These are phyloP conservation scores for Alectura lathami DNA, from an alignment of 2,113 vertebrate species.

Conservation along the genomic window DNA sequence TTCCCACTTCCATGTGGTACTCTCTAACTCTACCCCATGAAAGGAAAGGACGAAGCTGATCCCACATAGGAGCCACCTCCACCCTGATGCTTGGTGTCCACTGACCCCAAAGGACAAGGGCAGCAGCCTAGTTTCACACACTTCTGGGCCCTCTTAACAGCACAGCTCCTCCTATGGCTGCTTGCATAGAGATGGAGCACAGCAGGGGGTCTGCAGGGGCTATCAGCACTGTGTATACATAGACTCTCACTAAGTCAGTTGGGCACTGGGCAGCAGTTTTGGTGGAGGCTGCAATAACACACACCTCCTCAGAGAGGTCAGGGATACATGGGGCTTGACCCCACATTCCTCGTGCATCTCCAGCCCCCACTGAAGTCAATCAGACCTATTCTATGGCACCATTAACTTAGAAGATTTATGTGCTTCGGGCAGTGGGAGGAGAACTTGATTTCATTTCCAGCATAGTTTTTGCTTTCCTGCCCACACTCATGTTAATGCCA, in stretches of 20 bases:
- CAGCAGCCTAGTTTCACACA: background rate
- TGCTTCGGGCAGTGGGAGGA: slow-evolving; percentile 39
- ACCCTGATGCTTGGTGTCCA: background rate
- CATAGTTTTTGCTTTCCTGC: slow-evolving; percentile 25
- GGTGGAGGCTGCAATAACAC: background rate
- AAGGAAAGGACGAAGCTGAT: background rate
- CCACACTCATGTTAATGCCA: background rate
- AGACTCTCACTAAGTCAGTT: background rate
- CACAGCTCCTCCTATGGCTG: background rate
- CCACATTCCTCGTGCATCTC: slow-evolving; percentile 24
- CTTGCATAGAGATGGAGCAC: background rate
- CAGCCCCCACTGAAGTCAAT: background rate
- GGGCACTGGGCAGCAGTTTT: background rate
- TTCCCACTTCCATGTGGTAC: rapidly evolving
- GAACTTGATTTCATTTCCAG: slow-evolving; percentile 32
- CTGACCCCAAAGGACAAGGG: background rate
- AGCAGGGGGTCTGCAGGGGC: background rate
- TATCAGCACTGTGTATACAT: background rate
- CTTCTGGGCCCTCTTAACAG: background rate
- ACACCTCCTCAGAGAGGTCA: slow-evolving; percentile 3
- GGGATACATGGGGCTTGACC: slow-evolving; percentile 27
- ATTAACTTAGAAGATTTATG: slow-evolving; percentile 54
- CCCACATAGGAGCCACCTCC: background rate
- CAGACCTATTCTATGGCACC: slow-evolving; percentile 37
- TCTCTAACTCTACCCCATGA: background rate